A percentile compares a stretch with the other conserved stretches of the same genome.
phyloP scores from a whole-genome alignment of 2,113 vertebrate genomes.

The Diadophis punctatus region DNA sequence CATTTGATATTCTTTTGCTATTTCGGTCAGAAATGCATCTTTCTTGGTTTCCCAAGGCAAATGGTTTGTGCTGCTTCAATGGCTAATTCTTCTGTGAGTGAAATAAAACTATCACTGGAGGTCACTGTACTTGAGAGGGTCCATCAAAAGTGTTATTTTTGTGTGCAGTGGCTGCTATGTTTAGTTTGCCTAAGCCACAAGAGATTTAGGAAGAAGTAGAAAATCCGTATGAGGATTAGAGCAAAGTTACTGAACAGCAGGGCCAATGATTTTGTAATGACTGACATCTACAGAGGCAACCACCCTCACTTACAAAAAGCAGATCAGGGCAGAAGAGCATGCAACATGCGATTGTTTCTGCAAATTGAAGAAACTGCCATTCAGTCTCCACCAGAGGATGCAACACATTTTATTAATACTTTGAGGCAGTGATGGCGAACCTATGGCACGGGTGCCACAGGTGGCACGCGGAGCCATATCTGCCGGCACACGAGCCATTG shows the following conservation, averaged over 20 bases:
- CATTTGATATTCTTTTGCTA: background rate
- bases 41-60: conserved; percentile 9
- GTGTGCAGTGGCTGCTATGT: background rate
- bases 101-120: conserved; percentile 16
- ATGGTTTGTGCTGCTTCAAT: background rate
- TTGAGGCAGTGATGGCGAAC: too few relatives aligned
- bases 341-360: background rate
- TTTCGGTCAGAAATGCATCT: background rate
- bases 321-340: background rate
- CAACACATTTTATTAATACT: conserved; percentile 36
- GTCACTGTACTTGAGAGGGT: conserved; percentile 23
- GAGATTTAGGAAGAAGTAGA: conserved; percentile 7
- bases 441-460: too few relatives aligned
- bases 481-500: too few relatives aligned
- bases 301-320: background rate
- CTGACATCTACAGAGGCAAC: background rate
- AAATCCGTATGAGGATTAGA: background rate
- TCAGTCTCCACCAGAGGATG: conserved; percentile 23
- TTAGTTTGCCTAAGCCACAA: background rate
- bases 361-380: conserved; percentile 24
- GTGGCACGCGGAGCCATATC: too few relatives aligned
- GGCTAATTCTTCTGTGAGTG: conserved; percentile 20
- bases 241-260: conserved; percentile 2
- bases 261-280: background rate
- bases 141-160: conserved; percentile 8